Conservation (phyloP, 2,888 invertebrate genomes). For the Anthoptus insignis region DNA sequence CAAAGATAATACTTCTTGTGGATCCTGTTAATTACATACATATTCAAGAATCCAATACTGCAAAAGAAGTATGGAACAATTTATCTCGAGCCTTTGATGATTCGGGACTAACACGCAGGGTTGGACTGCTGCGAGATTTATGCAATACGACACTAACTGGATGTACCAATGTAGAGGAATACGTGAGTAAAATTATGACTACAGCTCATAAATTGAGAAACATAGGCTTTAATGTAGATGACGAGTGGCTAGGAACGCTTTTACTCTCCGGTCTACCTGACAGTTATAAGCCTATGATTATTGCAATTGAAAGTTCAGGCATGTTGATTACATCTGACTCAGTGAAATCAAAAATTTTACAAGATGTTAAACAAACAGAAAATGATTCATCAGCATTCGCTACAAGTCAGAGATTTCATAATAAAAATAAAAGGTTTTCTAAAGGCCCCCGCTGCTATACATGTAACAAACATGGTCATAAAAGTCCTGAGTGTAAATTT, state of each 20-base stretch:
- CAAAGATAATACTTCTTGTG: no score
- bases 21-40: no score
- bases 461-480: conserved; percentile 16
- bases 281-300: not conserved
- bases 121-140: no score
- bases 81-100: no score
- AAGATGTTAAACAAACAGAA: conserved; percentile 5
- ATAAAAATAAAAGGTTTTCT: no score
- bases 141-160: no score
- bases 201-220: not conserved
- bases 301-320: not conserved
- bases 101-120: no score
- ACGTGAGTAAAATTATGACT: no score
- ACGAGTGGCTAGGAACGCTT: conserved; percentile 3
- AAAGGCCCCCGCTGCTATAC: conserved; percentile 6
- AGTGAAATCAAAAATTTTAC: conserved; percentile 19
- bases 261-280: not conserved
- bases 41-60: no score
- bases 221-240: not conserved
- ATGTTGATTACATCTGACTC: not conserved
- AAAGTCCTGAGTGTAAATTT: no score
- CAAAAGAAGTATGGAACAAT: no score
- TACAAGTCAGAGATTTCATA: not conserved
- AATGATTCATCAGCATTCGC: not conserved
- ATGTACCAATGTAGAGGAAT: no score